Percentiles rank a stretch among this genome's conserved stretches.
Conservation (phyloP, 2,113 vertebrate genomes). For the Etia nguti region DNA sequence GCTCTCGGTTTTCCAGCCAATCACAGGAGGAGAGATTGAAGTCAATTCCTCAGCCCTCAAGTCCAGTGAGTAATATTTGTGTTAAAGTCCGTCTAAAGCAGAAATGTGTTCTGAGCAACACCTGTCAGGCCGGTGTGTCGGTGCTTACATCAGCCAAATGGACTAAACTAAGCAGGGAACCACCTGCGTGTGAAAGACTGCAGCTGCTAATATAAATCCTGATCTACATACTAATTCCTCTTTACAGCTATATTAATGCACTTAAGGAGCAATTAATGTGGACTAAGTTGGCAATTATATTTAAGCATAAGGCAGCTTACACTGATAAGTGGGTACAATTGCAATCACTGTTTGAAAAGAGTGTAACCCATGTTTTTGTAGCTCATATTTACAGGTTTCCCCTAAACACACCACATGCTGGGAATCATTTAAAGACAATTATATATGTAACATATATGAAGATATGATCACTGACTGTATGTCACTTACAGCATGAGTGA, state of each 20-base stretch:
- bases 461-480: background rate
- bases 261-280: background rate
- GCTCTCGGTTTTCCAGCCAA: constrained; percentile 84
- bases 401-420: background rate
- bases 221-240: background rate
- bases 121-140: background rate
- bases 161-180: background rate
- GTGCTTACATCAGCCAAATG: background rate
- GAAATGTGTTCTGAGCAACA: background rate
- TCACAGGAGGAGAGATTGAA: constrained; percentile 92
- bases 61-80: constrained; percentile 74
- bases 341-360: background rate
- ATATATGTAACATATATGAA: too few species aligned
- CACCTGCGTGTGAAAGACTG: background rate
- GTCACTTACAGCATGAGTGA: background rate
- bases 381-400: background rate
- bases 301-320: background rate
- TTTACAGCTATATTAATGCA: background rate
- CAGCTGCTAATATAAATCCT: background rate
- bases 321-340: background rate
- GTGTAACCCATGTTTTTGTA: background rate
- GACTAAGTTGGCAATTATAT: background rate
- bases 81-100: background rate
- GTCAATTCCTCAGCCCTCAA: constrained; percentile 90
- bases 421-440: background rate